Evolutionary conservation across 2,888 invertebrate species (phyloP).

Genomic region (Axea sp.): DNA sequence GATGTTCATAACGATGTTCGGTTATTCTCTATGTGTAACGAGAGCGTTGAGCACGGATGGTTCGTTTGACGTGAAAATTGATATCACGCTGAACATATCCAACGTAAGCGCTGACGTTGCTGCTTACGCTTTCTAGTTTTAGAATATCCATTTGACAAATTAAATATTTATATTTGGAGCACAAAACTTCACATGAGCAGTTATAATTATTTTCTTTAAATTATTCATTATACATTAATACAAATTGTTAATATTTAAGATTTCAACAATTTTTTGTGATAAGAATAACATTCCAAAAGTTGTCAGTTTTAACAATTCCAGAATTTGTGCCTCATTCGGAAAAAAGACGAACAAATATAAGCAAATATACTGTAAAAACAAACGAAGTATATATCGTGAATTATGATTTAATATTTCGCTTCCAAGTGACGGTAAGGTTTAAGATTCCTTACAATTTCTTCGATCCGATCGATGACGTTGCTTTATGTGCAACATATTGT

Average conservation of each 20-base stretch:
- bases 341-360: too few relatives aligned
- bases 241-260: too few relatives aligned
- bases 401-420: constrained; percentile 16
- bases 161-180: constrained; percentile 32
- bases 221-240: too few relatives aligned
- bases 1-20: constrained; percentile 62
- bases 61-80: constrained; percentile 65
- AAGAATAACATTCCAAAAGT: too few relatives aligned
- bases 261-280: too few relatives aligned
- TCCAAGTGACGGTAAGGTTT: constrained; percentile 19
- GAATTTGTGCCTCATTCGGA: too few relatives aligned
- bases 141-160: constrained; percentile 53
- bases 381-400: too few relatives aligned
- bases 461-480: constrained; percentile 64
- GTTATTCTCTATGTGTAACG: constrained; percentile 59
- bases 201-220: too few relatives aligned
- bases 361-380: too few relatives aligned
- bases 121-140: constrained; percentile 55
- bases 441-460: constrained; percentile 41
- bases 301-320: too few relatives aligned
- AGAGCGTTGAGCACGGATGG: constrained; percentile 60
- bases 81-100: constrained; percentile 58
- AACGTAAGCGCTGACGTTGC: constrained; percentile 59
- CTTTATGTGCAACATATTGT: constrained; percentile 66
- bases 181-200: too few relatives aligned